Conservation (phyloP, 2,888 invertebrate species). For the Toxonevra muliebris region DNA sequence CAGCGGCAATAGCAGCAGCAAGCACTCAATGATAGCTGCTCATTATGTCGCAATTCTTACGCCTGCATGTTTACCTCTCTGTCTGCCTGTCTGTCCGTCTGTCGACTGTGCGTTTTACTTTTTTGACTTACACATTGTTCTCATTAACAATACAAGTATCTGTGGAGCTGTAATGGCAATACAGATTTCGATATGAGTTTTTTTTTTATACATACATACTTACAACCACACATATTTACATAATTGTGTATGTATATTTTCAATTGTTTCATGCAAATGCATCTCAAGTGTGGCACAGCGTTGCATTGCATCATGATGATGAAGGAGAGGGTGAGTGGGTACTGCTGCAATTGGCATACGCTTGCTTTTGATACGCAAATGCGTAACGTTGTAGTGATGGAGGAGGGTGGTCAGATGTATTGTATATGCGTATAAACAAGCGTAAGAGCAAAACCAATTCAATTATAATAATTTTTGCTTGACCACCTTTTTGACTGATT, state of each 20-base stretch:
- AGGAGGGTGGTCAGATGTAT: too few relatives aligned
- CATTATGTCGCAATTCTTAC: background rate
- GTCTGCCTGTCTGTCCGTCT: background rate
- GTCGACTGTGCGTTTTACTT: background rate
- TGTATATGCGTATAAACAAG: background rate
- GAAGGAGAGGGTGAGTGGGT: background rate
- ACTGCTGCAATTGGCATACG: background rate
- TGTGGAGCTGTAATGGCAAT: too few relatives aligned
- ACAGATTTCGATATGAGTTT: slow-evolving; percentile 24
- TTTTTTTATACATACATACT: background rate
- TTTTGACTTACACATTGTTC: background rate
- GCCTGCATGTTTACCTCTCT: too few relatives aligned
- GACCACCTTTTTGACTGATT: slow-evolving; percentile 30
- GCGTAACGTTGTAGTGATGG: slow-evolving; percentile 5
- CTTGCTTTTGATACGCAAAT: background rate
- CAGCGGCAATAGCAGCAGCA: slow-evolving; percentile 7
- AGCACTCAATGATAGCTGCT: too few relatives aligned
- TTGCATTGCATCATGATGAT: slow-evolving; percentile 10
- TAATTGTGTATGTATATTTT: background rate
- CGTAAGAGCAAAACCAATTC: slow-evolving; percentile 26
- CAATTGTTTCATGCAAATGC: slow-evolving; percentile 26
- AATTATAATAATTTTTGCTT: slow-evolving; percentile 39
- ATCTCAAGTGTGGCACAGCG: slow-evolving; percentile 10
- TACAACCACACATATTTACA: too few relatives aligned
- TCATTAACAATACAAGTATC: too few relatives aligned